Conservation (phyloP, 2,113 vertebrate species). For the Thinocorus orbignyianus region DNA sequence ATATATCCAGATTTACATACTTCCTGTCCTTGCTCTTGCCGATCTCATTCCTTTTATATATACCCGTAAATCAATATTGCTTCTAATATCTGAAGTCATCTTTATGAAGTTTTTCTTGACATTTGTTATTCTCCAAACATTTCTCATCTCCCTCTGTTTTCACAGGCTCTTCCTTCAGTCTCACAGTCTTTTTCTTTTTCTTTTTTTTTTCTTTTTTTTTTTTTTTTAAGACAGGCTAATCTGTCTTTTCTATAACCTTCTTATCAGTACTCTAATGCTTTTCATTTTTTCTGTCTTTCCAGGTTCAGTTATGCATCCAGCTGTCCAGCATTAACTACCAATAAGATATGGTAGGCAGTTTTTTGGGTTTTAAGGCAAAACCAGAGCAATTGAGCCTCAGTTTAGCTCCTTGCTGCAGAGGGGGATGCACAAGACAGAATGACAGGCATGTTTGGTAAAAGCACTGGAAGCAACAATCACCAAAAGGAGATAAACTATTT, state of each 20-base stretch:
- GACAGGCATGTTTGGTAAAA: background rate
- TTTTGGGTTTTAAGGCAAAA: background rate
- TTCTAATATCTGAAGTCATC: background rate
- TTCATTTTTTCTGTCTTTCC: background rate
- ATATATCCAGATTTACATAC: background rate
- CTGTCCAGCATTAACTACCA: background rate
- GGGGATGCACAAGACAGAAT: background rate
- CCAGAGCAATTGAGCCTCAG: background rate
- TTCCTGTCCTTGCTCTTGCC: background rate
- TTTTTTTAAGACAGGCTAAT: background rate
- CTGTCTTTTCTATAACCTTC: background rate
- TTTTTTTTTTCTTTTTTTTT: background rate
- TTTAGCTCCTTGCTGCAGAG: background rate
- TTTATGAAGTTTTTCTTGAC: background rate
- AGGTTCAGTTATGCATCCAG: background rate
- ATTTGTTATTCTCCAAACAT: background rate
- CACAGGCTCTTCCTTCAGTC: background rate
- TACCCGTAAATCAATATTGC: background rate
- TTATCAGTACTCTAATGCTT: background rate
- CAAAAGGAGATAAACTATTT: background rate
- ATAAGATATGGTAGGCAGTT: background rate
- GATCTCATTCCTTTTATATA: background rate
- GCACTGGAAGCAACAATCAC: background rate
- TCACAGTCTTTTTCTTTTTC: no score
- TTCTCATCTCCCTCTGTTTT: background rate